Evolutionary conservation across 2,113 vertebrate genomes (phyloP).

Genomic region (Myotis brandtii): DNA sequence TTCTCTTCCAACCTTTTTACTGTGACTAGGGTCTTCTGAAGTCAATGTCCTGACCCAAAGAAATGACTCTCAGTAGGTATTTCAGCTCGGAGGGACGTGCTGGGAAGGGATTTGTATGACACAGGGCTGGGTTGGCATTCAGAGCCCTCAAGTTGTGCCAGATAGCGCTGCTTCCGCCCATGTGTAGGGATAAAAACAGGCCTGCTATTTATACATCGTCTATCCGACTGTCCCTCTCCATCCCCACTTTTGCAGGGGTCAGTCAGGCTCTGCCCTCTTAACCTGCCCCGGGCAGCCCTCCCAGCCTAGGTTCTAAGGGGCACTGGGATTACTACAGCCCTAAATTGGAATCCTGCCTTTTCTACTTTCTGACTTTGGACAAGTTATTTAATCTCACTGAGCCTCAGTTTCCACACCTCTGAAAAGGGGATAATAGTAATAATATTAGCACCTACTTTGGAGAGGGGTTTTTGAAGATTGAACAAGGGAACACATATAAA

Average conservation of each 20-base stretch:
- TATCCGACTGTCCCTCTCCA: neutral
- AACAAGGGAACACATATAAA: neutral
- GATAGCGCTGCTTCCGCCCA: slow-evolving; percentile 57
- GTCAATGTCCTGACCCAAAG: slow-evolving; percentile 49
- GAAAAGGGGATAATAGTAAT: slow-evolving; percentile 2
- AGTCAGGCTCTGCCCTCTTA: neutral
- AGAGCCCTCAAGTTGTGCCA: slow-evolving; percentile 67
- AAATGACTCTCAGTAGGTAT: slow-evolving; percentile 60
- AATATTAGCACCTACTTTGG: neutral
- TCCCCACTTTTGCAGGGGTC: slow-evolving; percentile 37
- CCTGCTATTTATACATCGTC: slow-evolving; percentile 67
- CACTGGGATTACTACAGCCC: neutral
- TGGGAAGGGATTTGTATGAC: slow-evolving; percentile 48
- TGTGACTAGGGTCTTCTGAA: slow-evolving; percentile 44
- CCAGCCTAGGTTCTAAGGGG: neutral
- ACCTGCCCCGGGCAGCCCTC: neutral
- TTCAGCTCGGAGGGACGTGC: slow-evolving; percentile 47
- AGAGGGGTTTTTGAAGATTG: neutral
- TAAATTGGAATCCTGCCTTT: neutral
- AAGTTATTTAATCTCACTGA: slow-evolving; percentile 37
- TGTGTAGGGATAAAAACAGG: slow-evolving; percentile 71
- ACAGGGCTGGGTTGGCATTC: slow-evolving; percentile 67
- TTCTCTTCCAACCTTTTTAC: slow-evolving; percentile 26
- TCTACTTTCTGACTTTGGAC: neutral
- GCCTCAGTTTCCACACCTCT: slow-evolving; percentile 21